Evolutionary conservation across 2,113 vertebrate species (phyloP).

Genomic region (Fregetta grallaria): DNA sequence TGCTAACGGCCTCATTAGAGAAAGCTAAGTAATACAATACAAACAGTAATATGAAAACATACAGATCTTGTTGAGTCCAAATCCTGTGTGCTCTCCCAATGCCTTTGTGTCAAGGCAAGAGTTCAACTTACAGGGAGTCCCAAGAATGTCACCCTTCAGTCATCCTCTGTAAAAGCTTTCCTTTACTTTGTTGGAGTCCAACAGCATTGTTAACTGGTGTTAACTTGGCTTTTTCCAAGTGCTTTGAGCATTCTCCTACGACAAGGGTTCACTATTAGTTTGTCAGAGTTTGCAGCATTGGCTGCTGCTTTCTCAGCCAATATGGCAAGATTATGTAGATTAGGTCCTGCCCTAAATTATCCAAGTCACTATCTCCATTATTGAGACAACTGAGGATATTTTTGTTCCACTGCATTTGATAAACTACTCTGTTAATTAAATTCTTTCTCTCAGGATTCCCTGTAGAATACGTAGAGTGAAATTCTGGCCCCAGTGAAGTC

Average conservation of each 20-base stretch:
- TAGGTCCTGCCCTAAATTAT: not conserved
- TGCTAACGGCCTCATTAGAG: not conserved
- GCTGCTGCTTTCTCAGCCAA: not conserved
- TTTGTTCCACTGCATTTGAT: not conserved
- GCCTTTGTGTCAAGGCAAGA: not conserved
- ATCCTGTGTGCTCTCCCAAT: not conserved
- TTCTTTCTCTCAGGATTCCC: not conserved
- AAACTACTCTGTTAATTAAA: not conserved
- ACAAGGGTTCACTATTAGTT: not conserved
- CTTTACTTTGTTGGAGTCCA: not conserved
- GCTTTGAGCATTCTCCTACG: not conserved
- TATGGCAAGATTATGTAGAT: not conserved
- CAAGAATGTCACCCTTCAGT: not conserved
- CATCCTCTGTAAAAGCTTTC: not conserved
- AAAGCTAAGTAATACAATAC: not conserved
- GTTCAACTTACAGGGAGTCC: not conserved
- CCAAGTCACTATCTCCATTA: not conserved
- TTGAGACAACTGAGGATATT: not conserved
- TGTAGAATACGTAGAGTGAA: not conserved
- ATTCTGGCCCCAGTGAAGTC: not conserved
- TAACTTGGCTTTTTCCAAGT: not conserved
- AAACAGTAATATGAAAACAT: not conserved
- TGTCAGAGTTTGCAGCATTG: not conserved
- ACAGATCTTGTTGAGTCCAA: not conserved
- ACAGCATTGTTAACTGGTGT: not conserved